phyloP scores from a whole-genome alignment of 2,797 vertebrate species.

The Brachyalestes nurse region DNA sequence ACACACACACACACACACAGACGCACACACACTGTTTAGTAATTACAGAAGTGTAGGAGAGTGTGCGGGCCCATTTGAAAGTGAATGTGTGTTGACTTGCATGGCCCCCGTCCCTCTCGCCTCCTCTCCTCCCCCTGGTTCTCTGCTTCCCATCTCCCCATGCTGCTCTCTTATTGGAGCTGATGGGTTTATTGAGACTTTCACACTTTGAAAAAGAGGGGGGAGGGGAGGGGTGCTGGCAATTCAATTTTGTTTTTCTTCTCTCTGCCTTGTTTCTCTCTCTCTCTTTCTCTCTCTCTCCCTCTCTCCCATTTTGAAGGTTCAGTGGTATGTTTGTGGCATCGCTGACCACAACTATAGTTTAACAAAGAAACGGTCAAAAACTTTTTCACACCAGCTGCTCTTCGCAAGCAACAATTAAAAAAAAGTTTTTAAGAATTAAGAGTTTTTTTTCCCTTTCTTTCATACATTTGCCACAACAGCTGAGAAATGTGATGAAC shows the following conservation, averaged over 20 bases:
- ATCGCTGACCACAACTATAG: constrained; percentile 13
- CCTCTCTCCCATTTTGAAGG: constrained; percentile 31
- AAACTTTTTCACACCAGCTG: not conserved
- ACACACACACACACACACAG: too few species aligned
- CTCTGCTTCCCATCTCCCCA: constrained; percentile 88
- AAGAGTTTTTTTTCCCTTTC: not conserved
- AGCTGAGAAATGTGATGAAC: not conserved
- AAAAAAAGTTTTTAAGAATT: not conserved
- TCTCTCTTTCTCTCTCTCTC: not conserved
- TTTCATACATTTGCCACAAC: not conserved
- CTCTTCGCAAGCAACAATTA: not conserved
- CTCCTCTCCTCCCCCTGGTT: constrained; percentile 66
- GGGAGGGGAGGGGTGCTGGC: constrained; percentile 60
- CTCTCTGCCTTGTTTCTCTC: constrained; percentile 45
- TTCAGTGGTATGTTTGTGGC: constrained; percentile 13
- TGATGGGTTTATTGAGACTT: constrained; percentile 99
- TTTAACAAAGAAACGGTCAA: not conserved
- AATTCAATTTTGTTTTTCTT: constrained; percentile 74
- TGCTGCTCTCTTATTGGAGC: constrained; percentile 91
- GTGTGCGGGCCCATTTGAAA: constrained; percentile 97
- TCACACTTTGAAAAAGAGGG: constrained; percentile 90
- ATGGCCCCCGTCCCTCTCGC: constrained; percentile 77
- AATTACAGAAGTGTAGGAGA: constrained; percentile 96
- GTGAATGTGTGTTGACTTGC: constrained; percentile 94
- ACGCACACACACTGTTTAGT: constrained; percentile 66